Conservation (phyloP, 2,797 vertebrate species). For the Streptopelia turtur region DNA sequence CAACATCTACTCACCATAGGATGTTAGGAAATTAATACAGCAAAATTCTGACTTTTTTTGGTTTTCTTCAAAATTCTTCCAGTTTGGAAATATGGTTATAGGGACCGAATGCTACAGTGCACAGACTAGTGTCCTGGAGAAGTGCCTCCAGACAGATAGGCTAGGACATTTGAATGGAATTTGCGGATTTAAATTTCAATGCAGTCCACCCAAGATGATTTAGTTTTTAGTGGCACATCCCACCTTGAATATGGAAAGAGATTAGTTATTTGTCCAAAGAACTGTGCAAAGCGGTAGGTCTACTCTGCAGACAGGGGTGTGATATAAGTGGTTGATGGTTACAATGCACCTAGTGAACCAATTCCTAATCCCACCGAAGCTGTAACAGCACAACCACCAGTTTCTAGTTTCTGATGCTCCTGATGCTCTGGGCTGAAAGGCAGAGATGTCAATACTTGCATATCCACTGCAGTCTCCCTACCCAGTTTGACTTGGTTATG, state of each 20-base stretch:
- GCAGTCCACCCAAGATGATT: neutral
- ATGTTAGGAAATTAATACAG: neutral
- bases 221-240: neutral
- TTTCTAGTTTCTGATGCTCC: neutral
- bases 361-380: neutral
- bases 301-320: neutral
- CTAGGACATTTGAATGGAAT: neutral
- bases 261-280: neutral
- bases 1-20: neutral
- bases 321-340: neutral
- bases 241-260: neutral
- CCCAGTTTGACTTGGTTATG: neutral
- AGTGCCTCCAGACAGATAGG: neutral
- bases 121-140: neutral
- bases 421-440: neutral
- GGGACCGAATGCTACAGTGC: neutral
- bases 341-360: neutral
- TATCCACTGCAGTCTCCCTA: neutral
- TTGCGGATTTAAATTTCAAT: neutral
- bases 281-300: neutral
- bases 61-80: neutral
- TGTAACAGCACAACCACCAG: neutral
- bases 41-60: neutral
- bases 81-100: rapidly evolving
- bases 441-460: neutral